Evolutionary conservation across 2,888 invertebrate genomes (phyloP).

Genomic region (Ischnura elegans): DNA sequence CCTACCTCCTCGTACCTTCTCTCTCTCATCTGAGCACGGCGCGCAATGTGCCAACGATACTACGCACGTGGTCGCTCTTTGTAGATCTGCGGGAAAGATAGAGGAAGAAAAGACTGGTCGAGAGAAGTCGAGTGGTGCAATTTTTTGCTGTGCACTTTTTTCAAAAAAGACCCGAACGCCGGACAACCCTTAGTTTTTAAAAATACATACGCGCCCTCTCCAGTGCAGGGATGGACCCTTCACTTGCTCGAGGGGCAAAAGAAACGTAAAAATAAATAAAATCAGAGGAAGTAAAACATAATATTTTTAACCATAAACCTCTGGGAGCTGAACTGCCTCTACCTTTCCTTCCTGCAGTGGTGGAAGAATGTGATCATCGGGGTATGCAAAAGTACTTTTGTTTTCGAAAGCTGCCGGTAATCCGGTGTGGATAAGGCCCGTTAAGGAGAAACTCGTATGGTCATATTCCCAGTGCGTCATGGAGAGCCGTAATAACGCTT

Average conservation of each 20-base stretch:
- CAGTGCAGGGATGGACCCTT: neutral
- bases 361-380: neutral
- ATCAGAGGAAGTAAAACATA: too few relatives aligned
- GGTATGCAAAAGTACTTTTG: neutral
- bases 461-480: neutral
- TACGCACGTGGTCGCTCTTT: neutral
- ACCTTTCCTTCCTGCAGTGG: neutral
- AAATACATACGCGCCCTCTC: neutral
- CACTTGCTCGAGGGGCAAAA: neutral
- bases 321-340: too few relatives aligned
- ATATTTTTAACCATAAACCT: too few relatives aligned
- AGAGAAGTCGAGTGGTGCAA: neutral
- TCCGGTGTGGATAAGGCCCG: neutral
- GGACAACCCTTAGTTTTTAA: neutral
- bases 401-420: neutral
- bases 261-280: too few relatives aligned
- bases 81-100: neutral
- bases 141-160: neutral
- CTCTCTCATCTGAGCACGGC: neutral
- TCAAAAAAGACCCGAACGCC: neutral
- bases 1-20: neutral
- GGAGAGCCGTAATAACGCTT: slow-evolving; percentile 15
- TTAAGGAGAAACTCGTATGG: neutral
- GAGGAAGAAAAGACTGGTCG: neutral
- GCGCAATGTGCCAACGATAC: neutral